Conservation (phyloP, 2,888 invertebrate genomes). For the Blomia tropicalis region DNA sequence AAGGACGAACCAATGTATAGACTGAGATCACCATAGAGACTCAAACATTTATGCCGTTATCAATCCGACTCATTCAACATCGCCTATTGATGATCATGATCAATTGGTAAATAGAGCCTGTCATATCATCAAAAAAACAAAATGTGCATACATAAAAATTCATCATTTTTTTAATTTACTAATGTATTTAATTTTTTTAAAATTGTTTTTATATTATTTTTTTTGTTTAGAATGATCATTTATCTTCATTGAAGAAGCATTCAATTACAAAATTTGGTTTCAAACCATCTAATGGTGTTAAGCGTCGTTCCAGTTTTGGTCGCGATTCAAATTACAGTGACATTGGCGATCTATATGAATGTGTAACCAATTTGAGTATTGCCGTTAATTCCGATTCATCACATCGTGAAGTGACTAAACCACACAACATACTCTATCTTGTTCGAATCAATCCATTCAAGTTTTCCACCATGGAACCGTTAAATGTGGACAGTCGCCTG, state of each 20-base stretch:
- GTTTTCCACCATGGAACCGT: constrained; percentile 8
- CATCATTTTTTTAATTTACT: too few species aligned
- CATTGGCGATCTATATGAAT: background rate
- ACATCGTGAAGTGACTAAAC: background rate
- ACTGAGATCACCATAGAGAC: too few species aligned
- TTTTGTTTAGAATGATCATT: background rate
- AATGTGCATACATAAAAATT: too few species aligned
- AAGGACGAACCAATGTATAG: too few species aligned
- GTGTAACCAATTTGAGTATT: background rate
- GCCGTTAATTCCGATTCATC: background rate
- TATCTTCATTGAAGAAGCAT: background rate
- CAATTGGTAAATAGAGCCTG: too few species aligned
- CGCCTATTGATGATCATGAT: too few species aligned
- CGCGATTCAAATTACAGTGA: constrained; percentile 7
- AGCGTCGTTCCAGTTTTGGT: background rate
- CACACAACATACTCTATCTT: background rate
- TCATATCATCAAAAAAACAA: too few species aligned
- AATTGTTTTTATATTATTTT: too few species aligned
- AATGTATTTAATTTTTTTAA: too few species aligned
- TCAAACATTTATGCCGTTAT: too few species aligned
- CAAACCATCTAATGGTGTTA: background rate
- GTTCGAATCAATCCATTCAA: constrained; percentile 12
- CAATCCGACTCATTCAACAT: too few species aligned
- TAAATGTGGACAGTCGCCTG: background rate
- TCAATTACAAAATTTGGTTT: constrained; percentile 1